Percentiles rank a stretch among this genome's conserved stretches.
Conservation (phyloP, 2,797 vertebrate genomes). For the Notamacropus eugenii region DNA sequence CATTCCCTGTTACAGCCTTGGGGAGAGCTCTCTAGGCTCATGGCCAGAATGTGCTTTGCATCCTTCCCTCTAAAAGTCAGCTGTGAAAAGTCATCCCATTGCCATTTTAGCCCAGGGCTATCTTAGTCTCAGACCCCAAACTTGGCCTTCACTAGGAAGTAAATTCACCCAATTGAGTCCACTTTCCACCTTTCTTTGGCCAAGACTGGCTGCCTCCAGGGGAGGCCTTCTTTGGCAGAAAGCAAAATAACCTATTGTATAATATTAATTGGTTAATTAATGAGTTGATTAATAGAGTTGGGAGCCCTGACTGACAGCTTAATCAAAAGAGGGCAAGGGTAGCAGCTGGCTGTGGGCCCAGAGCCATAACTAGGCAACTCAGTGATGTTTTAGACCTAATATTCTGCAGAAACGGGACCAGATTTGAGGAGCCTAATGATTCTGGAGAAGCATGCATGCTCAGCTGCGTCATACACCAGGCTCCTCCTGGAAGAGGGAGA, state of each 20-base stretch:
- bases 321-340: slow-evolving; percentile 50
- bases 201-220: slow-evolving; percentile 6
- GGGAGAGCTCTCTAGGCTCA: background rate
- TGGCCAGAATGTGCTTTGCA: background rate
- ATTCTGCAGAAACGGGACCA: slow-evolving; percentile 41
- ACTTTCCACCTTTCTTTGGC: slow-evolving; percentile 11
- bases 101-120: background rate
- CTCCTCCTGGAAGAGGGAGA: too few species aligned
- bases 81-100: background rate
- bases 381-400: slow-evolving; percentile 3
- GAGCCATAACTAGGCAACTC: slow-evolving; percentile 31
- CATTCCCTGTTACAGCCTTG: background rate
- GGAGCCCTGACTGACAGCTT: slow-evolving; percentile 43
- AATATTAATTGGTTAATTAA: slow-evolving; percentile 49
- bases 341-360: background rate
- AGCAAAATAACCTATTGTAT: slow-evolving; percentile 32
- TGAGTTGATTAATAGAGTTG: slow-evolving; percentile 40
- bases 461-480: background rate
- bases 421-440: background rate
- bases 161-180: background rate
- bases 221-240: slow-evolving; percentile 35
- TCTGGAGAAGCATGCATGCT: background rate
- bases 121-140: background rate
- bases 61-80: background rate
- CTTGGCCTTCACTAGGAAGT: background rate